phyloP scores from a whole-genome alignment of 2,888 invertebrate species.

The Pyrgus malvae region DNA sequence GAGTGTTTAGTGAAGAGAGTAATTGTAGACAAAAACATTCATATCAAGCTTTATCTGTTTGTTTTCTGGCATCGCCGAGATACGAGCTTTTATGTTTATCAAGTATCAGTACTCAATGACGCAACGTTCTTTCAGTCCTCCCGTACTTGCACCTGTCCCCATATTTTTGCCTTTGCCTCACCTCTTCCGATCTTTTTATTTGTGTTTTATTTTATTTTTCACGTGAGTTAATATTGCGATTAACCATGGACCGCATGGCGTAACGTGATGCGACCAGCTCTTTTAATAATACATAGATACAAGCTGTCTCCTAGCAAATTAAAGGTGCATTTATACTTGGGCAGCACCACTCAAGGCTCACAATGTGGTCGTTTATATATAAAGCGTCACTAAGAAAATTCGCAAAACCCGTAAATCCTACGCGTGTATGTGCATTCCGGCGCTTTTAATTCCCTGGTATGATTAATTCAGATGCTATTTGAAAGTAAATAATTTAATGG shows the following conservation, averaged over 20 bases:
- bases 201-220: slow-evolving; percentile 35
- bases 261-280: slow-evolving; percentile 23
- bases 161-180: slow-evolving; percentile 65
- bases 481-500: slow-evolving; percentile 2
- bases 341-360: slow-evolving; percentile 78
- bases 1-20: slow-evolving; percentile 44
- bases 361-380: slow-evolving; percentile 58
- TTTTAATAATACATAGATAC: slow-evolving; percentile 19
- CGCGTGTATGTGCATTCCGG: slow-evolving; percentile 21
- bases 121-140: slow-evolving; percentile 46
- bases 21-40: slow-evolving; percentile 52
- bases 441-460: slow-evolving; percentile 30
- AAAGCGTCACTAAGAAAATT: slow-evolving; percentile 51
- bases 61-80: slow-evolving; percentile 81
- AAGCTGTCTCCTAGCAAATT: slow-evolving; percentile 41
- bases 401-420: slow-evolving; percentile 41
- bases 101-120: slow-evolving; percentile 49
- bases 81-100: slow-evolving; percentile 56
- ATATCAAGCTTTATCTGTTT: slow-evolving; percentile 79
- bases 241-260: slow-evolving; percentile 26
- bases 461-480: slow-evolving; percentile 37
- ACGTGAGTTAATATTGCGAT: slow-evolving; percentile 24
- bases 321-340: slow-evolving; percentile 64
- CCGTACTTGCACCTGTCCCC: slow-evolving; percentile 72
- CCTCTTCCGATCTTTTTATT: slow-evolving; percentile 60